Percentiles rank a stretch among this genome's conserved stretches.
Conservation (phyloP, 1,140 invertebrate genomes). For the Drosophila biarmipes region DNA sequence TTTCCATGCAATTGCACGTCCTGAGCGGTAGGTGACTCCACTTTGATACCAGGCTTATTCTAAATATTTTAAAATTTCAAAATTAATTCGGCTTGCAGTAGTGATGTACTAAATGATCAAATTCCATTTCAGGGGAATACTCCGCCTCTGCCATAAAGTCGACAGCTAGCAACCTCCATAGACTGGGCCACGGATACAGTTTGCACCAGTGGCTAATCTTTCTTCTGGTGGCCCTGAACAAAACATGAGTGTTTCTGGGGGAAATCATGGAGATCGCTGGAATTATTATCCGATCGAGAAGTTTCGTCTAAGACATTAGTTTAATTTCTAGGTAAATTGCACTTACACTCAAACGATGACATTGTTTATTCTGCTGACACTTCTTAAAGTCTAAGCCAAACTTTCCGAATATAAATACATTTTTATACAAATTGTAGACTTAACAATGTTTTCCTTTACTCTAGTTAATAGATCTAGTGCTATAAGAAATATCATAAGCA, state of each 20-base stretch:
- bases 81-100: no score
- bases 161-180: conserved; percentile 43
- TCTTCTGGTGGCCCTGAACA: conserved; percentile 64
- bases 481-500: conserved; percentile 64
- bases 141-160: conserved; percentile 82
- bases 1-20: conserved; percentile 75
- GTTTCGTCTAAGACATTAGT: conserved; percentile 56
- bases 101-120: no score
- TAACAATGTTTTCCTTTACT: conserved; percentile 32
- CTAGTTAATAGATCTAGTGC: conserved; percentile 38
- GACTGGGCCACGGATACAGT: conserved; percentile 52
- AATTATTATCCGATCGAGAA: conserved; percentile 12
- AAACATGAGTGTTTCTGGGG: conserved; percentile 49
- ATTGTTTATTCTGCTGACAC: conserved; percentile 36
- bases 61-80: no score
- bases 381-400: conserved; percentile 37
- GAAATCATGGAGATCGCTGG: conserved; percentile 3
- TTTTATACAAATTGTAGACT: conserved; percentile 58
- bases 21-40: conserved; percentile 63
- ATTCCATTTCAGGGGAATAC: conserved; percentile 72
- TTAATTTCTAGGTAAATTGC: conserved; percentile 58
- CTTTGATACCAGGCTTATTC: background rate
- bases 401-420: conserved; percentile 17
- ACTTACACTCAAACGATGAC: conserved; percentile 23
- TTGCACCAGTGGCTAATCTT: conserved; percentile 69